phyloP scores from a whole-genome alignment of 2,888 invertebrate species.

The Pollenia amentaria region DNA sequence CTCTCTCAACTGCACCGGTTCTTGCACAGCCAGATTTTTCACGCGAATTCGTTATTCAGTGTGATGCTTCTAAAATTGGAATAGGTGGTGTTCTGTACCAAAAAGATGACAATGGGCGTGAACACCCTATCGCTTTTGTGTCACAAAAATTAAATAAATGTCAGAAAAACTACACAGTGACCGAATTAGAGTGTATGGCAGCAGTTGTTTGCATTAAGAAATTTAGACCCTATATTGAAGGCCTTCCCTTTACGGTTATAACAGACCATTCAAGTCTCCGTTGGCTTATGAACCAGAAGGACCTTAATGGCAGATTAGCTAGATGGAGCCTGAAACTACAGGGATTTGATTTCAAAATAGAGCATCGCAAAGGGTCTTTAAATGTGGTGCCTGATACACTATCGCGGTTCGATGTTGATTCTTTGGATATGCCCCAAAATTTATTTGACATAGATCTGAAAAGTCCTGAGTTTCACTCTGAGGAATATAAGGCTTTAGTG shows the following conservation, averaged over 20 bases:
- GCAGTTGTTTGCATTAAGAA: background rate
- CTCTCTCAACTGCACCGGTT: slow-evolving; percentile 36
- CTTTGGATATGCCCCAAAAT: background rate
- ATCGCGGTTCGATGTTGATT: slow-evolving; percentile 21
- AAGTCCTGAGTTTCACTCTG: background rate
- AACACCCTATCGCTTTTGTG: slow-evolving; percentile 46
- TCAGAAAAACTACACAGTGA: slow-evolving; percentile 25
- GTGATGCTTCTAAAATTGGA: no score
- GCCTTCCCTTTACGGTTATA: slow-evolving; percentile 3
- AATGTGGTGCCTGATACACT: slow-evolving; percentile 51
- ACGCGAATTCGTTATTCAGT: slow-evolving; percentile 10
- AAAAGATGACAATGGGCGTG: background rate
- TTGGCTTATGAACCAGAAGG: slow-evolving; percentile 45
- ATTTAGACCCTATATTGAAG: slow-evolving; percentile 11
- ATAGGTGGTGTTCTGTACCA: no score
- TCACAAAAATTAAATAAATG: slow-evolving; percentile 30
- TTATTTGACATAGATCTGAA: slow-evolving; percentile 1
- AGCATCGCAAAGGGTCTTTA: slow-evolving; percentile 49
- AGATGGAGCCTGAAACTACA: slow-evolving; percentile 58
- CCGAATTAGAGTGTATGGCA: slow-evolving; percentile 13
- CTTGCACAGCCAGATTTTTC: slow-evolving; percentile 43
- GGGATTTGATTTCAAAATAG: slow-evolving; percentile 41
- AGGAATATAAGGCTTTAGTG: background rate
- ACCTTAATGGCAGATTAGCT: slow-evolving; percentile 49
- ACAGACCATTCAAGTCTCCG: slow-evolving; percentile 24